Conservation (phyloP, 2,888 invertebrate species). For the Himalopsyche kuldschensis region DNA sequence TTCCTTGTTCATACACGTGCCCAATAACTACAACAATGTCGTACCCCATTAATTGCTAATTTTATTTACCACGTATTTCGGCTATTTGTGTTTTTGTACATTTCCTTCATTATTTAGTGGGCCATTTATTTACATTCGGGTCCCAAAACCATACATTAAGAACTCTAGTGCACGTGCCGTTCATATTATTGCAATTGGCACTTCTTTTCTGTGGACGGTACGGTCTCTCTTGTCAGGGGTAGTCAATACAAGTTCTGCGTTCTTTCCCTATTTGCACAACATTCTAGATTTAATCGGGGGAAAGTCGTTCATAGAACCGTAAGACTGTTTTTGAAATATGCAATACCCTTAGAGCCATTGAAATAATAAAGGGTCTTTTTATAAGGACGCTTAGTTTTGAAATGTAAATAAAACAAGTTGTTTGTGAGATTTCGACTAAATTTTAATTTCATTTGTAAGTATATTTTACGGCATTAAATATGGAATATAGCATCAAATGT, state of each 20-base stretch:
- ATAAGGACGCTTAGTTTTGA: too few species aligned
- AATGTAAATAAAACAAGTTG: too few species aligned
- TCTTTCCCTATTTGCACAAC: too few species aligned
- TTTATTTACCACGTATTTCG: neutral
- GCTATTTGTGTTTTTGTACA: neutral
- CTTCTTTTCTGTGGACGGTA: neutral
- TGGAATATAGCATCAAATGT: too few species aligned
- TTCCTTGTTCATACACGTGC: neutral
- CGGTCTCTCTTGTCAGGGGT: neutral
- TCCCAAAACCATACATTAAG: neutral
- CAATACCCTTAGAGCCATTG: too few species aligned
- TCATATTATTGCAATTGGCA: neutral
- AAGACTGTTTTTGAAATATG: too few species aligned
- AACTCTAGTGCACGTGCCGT: neutral
- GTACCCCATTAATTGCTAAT: neutral
- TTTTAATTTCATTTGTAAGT: too few species aligned
- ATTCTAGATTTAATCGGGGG: too few species aligned
- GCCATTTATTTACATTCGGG: neutral
- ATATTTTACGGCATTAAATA: too few species aligned
- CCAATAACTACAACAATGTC: neutral
- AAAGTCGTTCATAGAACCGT: too few species aligned
- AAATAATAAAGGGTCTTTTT: too few species aligned
- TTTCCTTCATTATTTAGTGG: neutral
- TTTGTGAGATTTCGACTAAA: too few species aligned
- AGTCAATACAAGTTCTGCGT: neutral